Percentiles rank a stretch among this genome's conserved stretches.
These are phyloP conservation scores for Psilopogon haemacephalus DNA, from an alignment of 2,113 vertebrate genomes.

Conservation along the genomic window DNA sequence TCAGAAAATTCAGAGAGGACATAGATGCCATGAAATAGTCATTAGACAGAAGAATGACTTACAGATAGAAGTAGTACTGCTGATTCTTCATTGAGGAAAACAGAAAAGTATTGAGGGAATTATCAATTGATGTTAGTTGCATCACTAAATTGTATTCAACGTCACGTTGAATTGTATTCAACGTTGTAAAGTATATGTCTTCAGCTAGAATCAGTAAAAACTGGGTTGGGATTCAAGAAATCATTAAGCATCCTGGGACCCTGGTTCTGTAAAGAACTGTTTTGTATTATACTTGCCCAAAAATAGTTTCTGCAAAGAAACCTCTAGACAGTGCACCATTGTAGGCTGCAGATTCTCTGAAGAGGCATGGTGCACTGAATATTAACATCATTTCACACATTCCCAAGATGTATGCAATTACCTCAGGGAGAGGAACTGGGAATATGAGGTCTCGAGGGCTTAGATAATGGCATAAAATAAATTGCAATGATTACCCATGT, in stretches of 20 bases:
- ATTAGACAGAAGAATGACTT: not conserved
- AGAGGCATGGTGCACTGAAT: constrained; percentile 66
- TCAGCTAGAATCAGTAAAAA: not conserved
- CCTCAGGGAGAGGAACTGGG: constrained; percentile 71
- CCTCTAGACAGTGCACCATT: constrained; percentile 44
- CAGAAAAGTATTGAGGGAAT: not conserved
- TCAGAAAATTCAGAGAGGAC: not conserved
- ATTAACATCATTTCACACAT: constrained; percentile 74
- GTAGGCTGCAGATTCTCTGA: constrained; percentile 51
- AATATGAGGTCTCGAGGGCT: constrained; percentile 78
- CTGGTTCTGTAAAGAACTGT: not conserved
- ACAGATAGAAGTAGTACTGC: not conserved
- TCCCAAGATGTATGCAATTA: constrained; percentile 79
- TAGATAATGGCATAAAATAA: constrained; percentile 87
- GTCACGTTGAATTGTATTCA: too few species aligned
- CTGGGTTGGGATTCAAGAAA: not conserved
- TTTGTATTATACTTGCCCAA: not conserved
- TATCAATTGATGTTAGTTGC: not conserved
- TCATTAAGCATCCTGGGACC: not conserved
- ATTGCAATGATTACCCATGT: constrained; percentile 85
- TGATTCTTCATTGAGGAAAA: not conserved
- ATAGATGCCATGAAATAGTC: not conserved
- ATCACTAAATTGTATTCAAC: not conserved
- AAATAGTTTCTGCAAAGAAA: constrained; percentile 31
- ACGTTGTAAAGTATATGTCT: not conserved